Evolutionary conservation across 1,140 invertebrate species (phyloP).

Genomic region (Dendrolimus kikuchii): DNA sequence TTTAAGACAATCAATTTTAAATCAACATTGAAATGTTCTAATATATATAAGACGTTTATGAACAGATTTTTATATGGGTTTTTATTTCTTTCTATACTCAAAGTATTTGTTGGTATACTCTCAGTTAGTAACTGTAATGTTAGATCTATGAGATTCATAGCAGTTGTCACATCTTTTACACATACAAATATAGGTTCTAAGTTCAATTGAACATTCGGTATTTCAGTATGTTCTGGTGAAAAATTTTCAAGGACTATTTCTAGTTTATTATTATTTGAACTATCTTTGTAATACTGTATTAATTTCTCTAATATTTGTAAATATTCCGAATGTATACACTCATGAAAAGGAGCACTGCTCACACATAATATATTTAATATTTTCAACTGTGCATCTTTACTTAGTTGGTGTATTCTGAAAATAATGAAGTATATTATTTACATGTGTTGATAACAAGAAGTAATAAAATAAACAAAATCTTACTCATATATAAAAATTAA

Average conservation of each 20-base stretch:
- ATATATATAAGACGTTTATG: constrained; percentile 33
- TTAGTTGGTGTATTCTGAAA: constrained; percentile 65
- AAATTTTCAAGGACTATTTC: constrained; percentile 55
- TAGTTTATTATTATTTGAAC: constrained; percentile 14
- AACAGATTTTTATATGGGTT: constrained; percentile 27
- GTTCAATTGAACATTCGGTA: constrained; percentile 61
- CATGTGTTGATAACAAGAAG: no score
- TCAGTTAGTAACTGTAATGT: constrained; percentile 43
- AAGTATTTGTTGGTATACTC: constrained; percentile 35
- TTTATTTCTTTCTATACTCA: constrained; percentile 25
- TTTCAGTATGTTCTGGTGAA: constrained; percentile 46
- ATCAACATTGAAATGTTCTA: constrained; percentile 51
- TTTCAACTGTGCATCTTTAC: constrained; percentile 70
- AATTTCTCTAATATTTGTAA: constrained; percentile 49
- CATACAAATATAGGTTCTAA: constrained; percentile 60
- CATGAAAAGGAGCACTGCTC: constrained; percentile 65
- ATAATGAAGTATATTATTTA: constrained; percentile 10
- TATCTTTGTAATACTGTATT: constrained; percentile 55
- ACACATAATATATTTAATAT: constrained; percentile 67
- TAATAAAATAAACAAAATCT: no score
- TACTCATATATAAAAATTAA: no score
- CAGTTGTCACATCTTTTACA: constrained; percentile 42
- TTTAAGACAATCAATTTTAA: constrained; percentile 47
- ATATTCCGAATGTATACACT: constrained; percentile 66
- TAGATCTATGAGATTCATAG: constrained; percentile 49